Conservation (phyloP, 2,797 vertebrate species). For the Buphagus erythrorhynchus region DNA sequence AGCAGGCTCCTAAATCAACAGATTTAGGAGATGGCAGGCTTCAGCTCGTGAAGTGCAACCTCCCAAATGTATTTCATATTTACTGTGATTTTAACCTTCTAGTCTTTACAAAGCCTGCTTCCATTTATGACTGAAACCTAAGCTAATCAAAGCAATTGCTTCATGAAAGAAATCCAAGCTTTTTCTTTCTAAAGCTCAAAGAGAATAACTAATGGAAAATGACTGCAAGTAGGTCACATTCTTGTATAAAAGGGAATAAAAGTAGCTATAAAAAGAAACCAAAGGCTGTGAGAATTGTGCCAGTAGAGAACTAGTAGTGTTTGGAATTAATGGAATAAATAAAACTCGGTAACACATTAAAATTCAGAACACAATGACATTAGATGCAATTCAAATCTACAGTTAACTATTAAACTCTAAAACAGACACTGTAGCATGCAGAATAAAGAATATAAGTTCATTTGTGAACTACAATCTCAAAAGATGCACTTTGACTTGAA, state of each 20-base stretch:
- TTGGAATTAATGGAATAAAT: slow-evolving; percentile 35
- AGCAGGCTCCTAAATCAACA: not conserved
- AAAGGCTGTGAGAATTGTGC: slow-evolving; percentile 38
- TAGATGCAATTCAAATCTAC: not conserved
- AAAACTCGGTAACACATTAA: not conserved
- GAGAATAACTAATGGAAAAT: slow-evolving; percentile 39
- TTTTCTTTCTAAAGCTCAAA: slow-evolving; percentile 31
- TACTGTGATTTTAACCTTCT: not conserved
- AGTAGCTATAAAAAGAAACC: slow-evolving; percentile 44
- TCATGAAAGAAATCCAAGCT: not conserved
- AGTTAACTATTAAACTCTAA: not conserved
- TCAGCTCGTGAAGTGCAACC: not conserved
- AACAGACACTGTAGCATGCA: not conserved
- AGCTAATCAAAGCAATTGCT: slow-evolving; percentile 21
- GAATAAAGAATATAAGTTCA: not conserved
- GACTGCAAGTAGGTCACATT: slow-evolving; percentile 60
- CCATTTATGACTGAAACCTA: not conserved
- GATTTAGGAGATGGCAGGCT: not conserved
- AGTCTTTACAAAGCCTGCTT: not conserved
- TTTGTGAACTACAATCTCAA: not conserved
- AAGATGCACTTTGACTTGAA: not conserved
- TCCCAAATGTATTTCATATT: not conserved
- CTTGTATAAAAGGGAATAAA: slow-evolving; percentile 34
- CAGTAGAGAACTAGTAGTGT: slow-evolving; percentile 9
- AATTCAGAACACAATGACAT: slow-evolving; percentile 31